Base-by-base conservation (phyloP, 2,113 vertebrate genomes). In the Chloropsis hardwickii region DNA sequence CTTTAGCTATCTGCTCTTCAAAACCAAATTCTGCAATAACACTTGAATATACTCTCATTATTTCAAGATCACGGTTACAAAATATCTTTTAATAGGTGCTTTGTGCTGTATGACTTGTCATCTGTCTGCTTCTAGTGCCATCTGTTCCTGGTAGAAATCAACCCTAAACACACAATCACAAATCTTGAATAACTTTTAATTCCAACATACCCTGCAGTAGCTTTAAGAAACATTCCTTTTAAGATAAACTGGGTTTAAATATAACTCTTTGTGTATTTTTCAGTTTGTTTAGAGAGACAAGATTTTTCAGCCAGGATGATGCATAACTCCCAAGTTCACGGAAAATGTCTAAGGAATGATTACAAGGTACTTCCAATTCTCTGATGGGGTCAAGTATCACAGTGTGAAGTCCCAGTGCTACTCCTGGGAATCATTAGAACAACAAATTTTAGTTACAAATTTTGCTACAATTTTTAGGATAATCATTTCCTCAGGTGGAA, bases 91-190 rank as follows among this genome's bases (percentile, higher is more conserved):
- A 79, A 79, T 67, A 77, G 40, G 62, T 77, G 53, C 61, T 94
- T 65, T 86, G 53, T 94, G 74, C 76, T 90, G 57, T 51, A 53
- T 60, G 27, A 86, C 14, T 90, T 86, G 50, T 82, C 93, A 95
- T 78, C 82, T 94, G 71, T 74, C 79, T 88, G 21, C 58, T 95
- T 85, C 57, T 61, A 64, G 65, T 28, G 54, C 91, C 93, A 88
- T 95, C 93, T 95, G 91, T 45, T 86, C 76, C 82, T 69, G 45
- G 54, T 20, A 83, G 31, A 86, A 83, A 88, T 57, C 76, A 88
- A 64, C 31, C 21, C 44, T 51, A 80, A 80, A 76, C 31, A 90
- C 45, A 88, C 0, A 3, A 73, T 24, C 35, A 72, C 48, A 79
- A 80, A 86, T 40, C 57, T 51, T 76, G 11, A 85, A 85, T 11